Base-by-base conservation (phyloP, 2,797 vertebrate species). In the Pangasius djambal region DNA sequence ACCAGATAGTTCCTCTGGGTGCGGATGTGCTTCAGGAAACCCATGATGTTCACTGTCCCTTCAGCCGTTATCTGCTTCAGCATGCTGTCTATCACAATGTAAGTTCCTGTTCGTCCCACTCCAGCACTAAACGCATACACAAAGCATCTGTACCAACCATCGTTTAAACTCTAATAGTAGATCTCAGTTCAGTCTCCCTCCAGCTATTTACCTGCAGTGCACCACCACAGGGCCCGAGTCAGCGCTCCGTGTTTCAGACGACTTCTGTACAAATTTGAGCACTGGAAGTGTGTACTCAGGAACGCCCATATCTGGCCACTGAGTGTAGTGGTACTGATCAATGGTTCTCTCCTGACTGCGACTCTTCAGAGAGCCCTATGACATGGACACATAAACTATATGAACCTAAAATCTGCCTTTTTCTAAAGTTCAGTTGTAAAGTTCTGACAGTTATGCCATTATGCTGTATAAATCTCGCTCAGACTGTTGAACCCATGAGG, bases 261-360 rank as follows among this genome's bases (percentile, higher is more conserved):
- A 98, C 93, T 97, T 99, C 88, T 95, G 96, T 92, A 99, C 94
- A 3, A 99, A 99, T 87, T 96, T 96, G 91, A 99, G 96, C 81
- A 99, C 97, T 0, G 99, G 98, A 86, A 99, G 95, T 0, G 97
- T 93, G 10, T 98, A 97, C 7, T 98, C 97, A 0, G 98, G 98
- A 63, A 98, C 98, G 0, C 99, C 98, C 98, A 98, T 98, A 94
- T 99, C 98, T 3, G 98, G 98, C 98, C 98, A 99, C 93, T 98
- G 98, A 16, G 98, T 99, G 92, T 98, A 99, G 90, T 99, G 98
- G 93, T 96, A 99, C 90, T 99, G 99, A 0, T 93, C 96, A 67
- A 99, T 95, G 1, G 93, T 88, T 6, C 97, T 97, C 67, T 98
- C 98, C 28, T 92, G 95, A 79, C 94, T 91, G 83, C 96, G 95